Evolutionary conservation across 2,113 vertebrate genomes (phyloP), one percentile per base, ranked within the genome.

Genomic region (Nycticryphes semicollaris): DNA sequence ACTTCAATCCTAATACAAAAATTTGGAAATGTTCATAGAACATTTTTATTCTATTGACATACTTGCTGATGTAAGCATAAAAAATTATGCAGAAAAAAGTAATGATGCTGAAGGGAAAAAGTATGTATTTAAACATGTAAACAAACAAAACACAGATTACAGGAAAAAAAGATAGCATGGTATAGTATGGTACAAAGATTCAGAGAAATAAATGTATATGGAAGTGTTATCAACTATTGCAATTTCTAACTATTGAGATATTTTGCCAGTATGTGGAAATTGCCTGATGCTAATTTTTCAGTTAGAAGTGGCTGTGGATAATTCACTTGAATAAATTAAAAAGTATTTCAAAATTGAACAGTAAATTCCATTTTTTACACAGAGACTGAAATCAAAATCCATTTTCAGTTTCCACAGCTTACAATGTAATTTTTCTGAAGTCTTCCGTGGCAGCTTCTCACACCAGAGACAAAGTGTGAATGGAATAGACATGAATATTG

Each of bases 51-150:
- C 28, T 63, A 21, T 31, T 76, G 1, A 0, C 9, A 25, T 62
- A 43, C 4, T 7, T 87, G 31, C 3, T 62, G 10, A 67, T 27
- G 3, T 10, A 50, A 76, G 9, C 33, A 50, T 23, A 41, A 48
- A 48, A 84, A 62, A 12, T 23, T 57, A 43, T 43, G 43, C 43
- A 43, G 43, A 43, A 43, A 43, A 43, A 43, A 43, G 14, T 43
- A 47, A 70, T 3, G 9, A 64, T 8, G 2, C 4, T 45, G 15
- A 91, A 85, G 11, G 53, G 12, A 60, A 90, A 81, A 83, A 51
- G 2, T 13, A 14, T 0, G 2, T n/a, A 22, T 1, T 62, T 33
- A 53, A 54, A 27, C 7, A 45, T 24, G 4, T 10, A 86, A 66
- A 2, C 3, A 60, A 86, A 20, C 2, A 69, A 56, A 79, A 25